These are phyloP conservation scores for Synanthedon tipuliformis DNA, from an alignment of 2,888 invertebrate genomes.

Conservation along the genomic window DNA sequence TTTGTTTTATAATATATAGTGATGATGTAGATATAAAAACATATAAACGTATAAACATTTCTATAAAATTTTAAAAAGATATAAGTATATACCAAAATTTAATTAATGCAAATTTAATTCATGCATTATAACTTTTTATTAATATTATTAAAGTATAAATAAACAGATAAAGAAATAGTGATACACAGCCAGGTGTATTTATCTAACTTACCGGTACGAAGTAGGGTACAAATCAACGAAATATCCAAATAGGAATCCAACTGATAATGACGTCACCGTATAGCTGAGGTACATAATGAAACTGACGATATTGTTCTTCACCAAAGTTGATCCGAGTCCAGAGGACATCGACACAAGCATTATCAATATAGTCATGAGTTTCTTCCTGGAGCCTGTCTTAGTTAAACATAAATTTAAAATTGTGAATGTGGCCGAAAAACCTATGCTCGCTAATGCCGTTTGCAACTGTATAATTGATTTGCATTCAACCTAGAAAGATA, in stretches of 20 bases:
- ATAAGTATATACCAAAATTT: neutral
- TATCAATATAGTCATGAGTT: neutral
- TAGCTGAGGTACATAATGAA: neutral
- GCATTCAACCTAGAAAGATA: neutral
- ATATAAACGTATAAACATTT: too few species aligned
- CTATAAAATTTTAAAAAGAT: too few species aligned
- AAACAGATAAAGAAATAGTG: too few species aligned
- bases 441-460: neutral
- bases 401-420: neutral
- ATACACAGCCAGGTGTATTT: too few species aligned
- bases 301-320: neutral
- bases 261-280: neutral
- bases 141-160: too few species aligned
- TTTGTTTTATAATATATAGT: too few species aligned
- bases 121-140: too few species aligned
- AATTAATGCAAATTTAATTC: too few species aligned
- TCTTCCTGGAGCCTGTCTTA: neutral
- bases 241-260: neutral
- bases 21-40: too few species aligned
- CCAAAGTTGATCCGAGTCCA: neutral
- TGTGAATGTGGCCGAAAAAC: neutral
- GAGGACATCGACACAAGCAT: neutral
- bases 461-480: neutral
- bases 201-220: neutral
- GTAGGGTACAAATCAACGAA: slow-evolving; percentile 1